phyloP scores from a whole-genome alignment of 1,140 invertebrate genomes.

The Tetragnatha versicolor region DNA sequence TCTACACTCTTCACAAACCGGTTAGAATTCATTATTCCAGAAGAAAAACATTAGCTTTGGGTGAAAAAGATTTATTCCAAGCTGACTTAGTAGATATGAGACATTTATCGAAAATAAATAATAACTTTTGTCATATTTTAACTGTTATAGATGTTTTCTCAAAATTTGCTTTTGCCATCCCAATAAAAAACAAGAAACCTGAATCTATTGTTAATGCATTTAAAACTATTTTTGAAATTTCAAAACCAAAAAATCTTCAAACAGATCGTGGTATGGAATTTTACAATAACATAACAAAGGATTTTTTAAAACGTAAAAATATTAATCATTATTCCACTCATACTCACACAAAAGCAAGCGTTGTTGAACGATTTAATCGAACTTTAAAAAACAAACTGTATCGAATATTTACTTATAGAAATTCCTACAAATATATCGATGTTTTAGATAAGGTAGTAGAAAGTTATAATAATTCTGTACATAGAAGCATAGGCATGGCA shows the following conservation, averaged over 20 bases:
- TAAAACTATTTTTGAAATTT: constrained; percentile 2
- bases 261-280: neutral
- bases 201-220: neutral
- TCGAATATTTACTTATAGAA: constrained; percentile 52
- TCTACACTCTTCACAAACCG: neutral
- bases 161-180: neutral
- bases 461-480: too few species aligned
- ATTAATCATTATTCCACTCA: constrained; percentile 8
- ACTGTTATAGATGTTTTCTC: constrained; percentile 17
- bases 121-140: constrained; percentile 3
- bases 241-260: neutral
- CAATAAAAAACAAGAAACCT: neutral
- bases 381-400: constrained; percentile 55
- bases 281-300: neutral
- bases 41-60: neutral
- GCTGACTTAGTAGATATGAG: neutral
- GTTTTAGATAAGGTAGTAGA: constrained; percentile 42
- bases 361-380: constrained; percentile 55
- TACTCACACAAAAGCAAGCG: constrained; percentile 54
- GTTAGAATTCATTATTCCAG: neutral
- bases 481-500: neutral
- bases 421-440: constrained; percentile 49
- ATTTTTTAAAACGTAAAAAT: neutral
- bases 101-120: neutral
- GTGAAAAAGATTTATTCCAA: neutral